Conservation (phyloP, 2,888 invertebrate species). For the Nephrotoma guestfalica region DNA sequence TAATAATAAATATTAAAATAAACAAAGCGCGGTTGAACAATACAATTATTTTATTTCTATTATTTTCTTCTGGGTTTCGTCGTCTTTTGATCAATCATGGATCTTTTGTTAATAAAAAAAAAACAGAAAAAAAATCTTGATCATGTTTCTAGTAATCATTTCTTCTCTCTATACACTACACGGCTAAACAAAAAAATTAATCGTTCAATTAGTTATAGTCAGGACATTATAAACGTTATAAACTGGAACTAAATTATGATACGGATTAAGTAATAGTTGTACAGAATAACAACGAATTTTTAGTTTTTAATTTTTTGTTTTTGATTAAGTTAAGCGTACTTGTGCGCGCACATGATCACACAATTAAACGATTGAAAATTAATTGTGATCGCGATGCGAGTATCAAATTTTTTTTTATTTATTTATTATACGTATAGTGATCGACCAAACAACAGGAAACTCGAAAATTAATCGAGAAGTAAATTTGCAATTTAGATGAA, state of each 20-base stretch:
- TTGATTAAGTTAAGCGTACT: background rate
- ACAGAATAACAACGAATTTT: background rate
- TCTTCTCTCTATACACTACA: background rate
- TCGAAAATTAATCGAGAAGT: background rate
- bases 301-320: background rate
- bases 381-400: background rate
- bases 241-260: background rate
- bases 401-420: background rate
- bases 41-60: background rate
- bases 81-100: background rate
- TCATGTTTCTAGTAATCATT: background rate
- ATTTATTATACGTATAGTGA: background rate
- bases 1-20: background rate
- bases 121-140: background rate
- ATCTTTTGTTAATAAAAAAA: background rate
- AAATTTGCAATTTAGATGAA: background rate
- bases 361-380: background rate
- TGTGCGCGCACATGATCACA: background rate
- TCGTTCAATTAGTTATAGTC: background rate
- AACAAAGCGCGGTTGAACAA: background rate
- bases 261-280: background rate
- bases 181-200: background rate
- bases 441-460: background rate
- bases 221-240: background rate
- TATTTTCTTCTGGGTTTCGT: background rate